phyloP scores from a whole-genome alignment of 1,140 invertebrate species.

The Brachystomella parvula region DNA sequence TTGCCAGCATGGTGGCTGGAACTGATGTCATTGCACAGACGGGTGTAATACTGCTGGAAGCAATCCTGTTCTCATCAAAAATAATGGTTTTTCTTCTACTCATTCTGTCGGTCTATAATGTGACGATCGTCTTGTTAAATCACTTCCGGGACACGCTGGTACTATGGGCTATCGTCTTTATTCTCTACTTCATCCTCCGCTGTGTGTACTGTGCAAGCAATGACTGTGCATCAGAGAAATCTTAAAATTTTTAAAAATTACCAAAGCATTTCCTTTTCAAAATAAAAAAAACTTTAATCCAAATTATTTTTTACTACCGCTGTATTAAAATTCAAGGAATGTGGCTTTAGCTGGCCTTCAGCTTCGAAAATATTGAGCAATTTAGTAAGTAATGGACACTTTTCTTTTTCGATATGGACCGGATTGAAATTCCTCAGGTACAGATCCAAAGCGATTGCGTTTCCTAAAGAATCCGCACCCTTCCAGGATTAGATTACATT shows the following conservation, averaged over 20 bases:
- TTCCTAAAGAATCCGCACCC: constrained; percentile 3
- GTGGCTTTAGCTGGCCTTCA: too few relatives aligned
- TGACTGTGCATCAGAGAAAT: too few relatives aligned
- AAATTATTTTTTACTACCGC: too few relatives aligned
- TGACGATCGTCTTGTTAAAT: neutral
- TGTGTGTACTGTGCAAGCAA: neutral
- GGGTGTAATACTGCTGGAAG: neutral
- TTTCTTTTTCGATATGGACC: neutral
- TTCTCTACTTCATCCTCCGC: neutral
- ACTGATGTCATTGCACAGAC: too few relatives aligned
- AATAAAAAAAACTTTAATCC: too few relatives aligned
- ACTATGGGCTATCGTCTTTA: neutral
- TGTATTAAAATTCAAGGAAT: too few relatives aligned
- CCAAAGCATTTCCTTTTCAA: too few relatives aligned
- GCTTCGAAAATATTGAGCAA: too few relatives aligned
- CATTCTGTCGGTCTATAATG: neutral
- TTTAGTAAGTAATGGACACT: neutral
- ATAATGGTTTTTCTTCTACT: neutral
- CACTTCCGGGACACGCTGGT: neutral
- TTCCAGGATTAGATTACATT: neutral
- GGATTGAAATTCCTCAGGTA: neutral
- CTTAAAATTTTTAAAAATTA: too few relatives aligned
- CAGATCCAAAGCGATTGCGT: neutral
- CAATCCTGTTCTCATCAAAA: neutral
- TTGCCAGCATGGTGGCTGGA: too few relatives aligned